Conservation (phyloP, 2,113 vertebrate species). For the Osmerus eperlanus region DNA sequence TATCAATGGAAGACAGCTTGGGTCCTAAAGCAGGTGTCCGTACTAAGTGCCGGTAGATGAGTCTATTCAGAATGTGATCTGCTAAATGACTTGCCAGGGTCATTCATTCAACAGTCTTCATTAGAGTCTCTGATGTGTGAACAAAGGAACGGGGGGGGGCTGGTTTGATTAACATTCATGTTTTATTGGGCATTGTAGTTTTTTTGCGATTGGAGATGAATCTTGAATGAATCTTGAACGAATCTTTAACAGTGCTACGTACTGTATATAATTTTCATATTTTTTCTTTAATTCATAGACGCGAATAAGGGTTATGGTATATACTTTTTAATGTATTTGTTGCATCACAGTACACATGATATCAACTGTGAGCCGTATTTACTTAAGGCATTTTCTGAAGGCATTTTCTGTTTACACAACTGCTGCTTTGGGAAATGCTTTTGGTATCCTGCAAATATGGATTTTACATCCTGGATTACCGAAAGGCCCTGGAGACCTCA, state of each 20-base stretch:
- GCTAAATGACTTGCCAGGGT: constrained; percentile 5
- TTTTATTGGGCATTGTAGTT: constrained; percentile 35
- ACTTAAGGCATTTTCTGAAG: no score
- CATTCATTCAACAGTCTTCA: constrained; percentile 43
- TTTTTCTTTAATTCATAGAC: constrained; percentile 8
- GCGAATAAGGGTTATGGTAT: neutral
- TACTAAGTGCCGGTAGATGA: constrained; percentile 26
- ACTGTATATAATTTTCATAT: neutral
- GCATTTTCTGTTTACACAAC: no score
- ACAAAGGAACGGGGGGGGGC: constrained; percentile 38
- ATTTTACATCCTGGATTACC: neutral
- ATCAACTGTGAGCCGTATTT: no score
- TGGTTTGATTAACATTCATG: constrained; percentile 32
- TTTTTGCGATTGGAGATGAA: neutral
- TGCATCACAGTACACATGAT: neutral
- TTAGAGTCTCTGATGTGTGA: neutral
- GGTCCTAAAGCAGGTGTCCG: constrained; percentile 31
- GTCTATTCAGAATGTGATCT: constrained; percentile 32
- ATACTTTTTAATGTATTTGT: neutral
- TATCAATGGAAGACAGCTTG: constrained; percentile 44
- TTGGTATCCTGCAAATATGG: no score
- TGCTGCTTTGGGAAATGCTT: no score
- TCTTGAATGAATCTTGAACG: no score
- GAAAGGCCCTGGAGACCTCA: neutral
- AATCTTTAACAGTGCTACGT: no score